A percentile compares a stretch with the other conserved stretches of the same genome.
These are phyloP conservation scores for Petrophora chlorosata DNA, from an alignment of 2,888 invertebrate species.

Conservation along the genomic window DNA sequence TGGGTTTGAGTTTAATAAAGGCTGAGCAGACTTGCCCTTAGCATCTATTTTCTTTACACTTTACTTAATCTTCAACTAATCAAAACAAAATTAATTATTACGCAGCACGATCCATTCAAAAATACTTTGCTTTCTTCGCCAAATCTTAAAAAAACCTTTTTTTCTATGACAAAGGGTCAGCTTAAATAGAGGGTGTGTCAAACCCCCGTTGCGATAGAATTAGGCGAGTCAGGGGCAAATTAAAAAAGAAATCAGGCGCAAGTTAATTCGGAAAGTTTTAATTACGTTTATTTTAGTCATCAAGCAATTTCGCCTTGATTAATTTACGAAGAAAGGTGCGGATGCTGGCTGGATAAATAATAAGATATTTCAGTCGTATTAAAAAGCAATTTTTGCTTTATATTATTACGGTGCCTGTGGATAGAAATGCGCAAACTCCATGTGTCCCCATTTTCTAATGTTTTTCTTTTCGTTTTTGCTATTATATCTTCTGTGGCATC, in stretches of 20 bases:
- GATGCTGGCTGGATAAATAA: constrained; percentile 35
- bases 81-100: constrained; percentile 39
- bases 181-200: constrained; percentile 72
- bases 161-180: constrained; percentile 67
- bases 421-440: no score
- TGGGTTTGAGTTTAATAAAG: no score
- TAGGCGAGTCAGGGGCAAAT: constrained; percentile 75
- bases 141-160: constrained; percentile 49
- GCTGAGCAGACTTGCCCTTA: no score
- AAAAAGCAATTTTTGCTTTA: neutral
- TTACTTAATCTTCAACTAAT: constrained; percentile 12
- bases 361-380: constrained; percentile 2
- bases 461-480: no score
- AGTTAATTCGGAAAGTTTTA: constrained; percentile 80
- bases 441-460: no score
- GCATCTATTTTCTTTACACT: neutral
- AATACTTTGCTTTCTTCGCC: constrained; percentile 30
- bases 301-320: constrained; percentile 69
- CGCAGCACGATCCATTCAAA: constrained; percentile 31
- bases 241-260: constrained; percentile 81
- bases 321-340: constrained; percentile 57
- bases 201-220: constrained; percentile 74
- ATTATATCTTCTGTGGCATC: no score
- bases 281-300: constrained; percentile 81
- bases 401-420: no score